A percentile compares a stretch with the other conserved stretches of the same genome.
Conservation (phyloP, 2,888 invertebrate genomes). For the Blastobasis lacticolella region DNA sequence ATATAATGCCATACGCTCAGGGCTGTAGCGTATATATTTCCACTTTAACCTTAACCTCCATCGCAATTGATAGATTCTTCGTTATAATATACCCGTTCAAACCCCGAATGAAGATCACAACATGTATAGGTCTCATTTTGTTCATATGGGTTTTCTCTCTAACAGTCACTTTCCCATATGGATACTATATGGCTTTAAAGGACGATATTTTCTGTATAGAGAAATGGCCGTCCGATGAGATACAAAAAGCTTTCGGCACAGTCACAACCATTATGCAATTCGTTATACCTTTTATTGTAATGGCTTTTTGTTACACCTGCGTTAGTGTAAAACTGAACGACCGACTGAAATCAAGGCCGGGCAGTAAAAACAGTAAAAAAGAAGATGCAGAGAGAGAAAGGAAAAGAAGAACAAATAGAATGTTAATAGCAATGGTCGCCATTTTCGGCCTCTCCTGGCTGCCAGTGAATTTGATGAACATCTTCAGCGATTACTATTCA, state of each 20-base stretch:
- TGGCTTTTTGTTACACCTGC: conserved; percentile 88
- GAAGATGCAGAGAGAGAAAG: conserved; percentile 87
- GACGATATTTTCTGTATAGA: conserved; percentile 78
- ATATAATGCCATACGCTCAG: conserved; percentile 89
- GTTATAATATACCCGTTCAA: conserved; percentile 92
- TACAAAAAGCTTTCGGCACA: conserved; percentile 82
- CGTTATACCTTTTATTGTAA: conserved; percentile 88
- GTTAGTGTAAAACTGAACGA: conserved; percentile 85
- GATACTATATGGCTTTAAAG: conserved; percentile 81
- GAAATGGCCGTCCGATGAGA: conserved; percentile 84
- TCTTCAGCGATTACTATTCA: conserved; percentile 80
- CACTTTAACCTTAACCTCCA: conserved; percentile 90
- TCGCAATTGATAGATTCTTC: conserved; percentile 93
- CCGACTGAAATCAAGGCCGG: conserved; percentile 83
- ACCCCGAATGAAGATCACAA: conserved; percentile 85
- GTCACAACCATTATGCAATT: conserved; percentile 90
- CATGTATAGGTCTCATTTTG: conserved; percentile 83
- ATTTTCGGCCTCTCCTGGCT: conserved; percentile 92
- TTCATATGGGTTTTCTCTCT: conserved; percentile 88
- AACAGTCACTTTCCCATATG: conserved; percentile 88
- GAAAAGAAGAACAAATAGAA: conserved; percentile 87
- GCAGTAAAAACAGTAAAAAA: conserved; percentile 80
- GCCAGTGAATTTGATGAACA: conserved; percentile 86
- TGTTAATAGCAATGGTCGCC: conserved; percentile 93
- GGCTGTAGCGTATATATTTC: conserved; percentile 93